These are phyloP conservation scores for Tauraco hartlaubi DNA, from an alignment of 2,797 vertebrate species.

Conservation along the genomic window DNA sequence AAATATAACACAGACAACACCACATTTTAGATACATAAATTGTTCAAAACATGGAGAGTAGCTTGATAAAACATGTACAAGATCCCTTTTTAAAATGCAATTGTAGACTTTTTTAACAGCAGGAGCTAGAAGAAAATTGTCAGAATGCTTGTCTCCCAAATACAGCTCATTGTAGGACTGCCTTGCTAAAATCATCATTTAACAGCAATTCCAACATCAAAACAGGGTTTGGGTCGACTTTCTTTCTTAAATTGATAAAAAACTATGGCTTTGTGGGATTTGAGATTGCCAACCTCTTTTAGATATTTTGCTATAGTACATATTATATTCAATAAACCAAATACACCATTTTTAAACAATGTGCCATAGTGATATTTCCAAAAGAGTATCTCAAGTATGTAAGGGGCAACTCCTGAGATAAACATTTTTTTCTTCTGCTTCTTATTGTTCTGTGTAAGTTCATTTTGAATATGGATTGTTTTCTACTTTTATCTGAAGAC, in stretches of 20 bases:
- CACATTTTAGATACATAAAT: slow-evolving; percentile 85
- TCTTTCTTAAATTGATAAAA: neutral
- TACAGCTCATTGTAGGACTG: slow-evolving; percentile 69
- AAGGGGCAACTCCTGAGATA: slow-evolving; percentile 66
- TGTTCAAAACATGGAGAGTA: slow-evolving; percentile 84
- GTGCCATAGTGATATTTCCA: slow-evolving; percentile 28
- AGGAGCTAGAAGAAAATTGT: slow-evolving; percentile 51
- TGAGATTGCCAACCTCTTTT: slow-evolving; percentile 45
- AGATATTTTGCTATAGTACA: neutral
- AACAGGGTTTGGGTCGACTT: slow-evolving; percentile 3
- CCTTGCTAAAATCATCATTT: slow-evolving; percentile 36
- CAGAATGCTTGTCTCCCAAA: slow-evolving; percentile 50
- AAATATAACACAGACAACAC: slow-evolving; percentile 85
- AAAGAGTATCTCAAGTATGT: slow-evolving; percentile 30
- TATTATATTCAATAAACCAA: slow-evolving; percentile 52
- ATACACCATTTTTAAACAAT: slow-evolving; percentile 48
- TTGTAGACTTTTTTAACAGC: slow-evolving; percentile 30
- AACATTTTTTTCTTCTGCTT: slow-evolving; percentile 57
- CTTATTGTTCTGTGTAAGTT: slow-evolving; percentile 63
- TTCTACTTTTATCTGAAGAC: slow-evolving; percentile 33
- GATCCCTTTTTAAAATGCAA: neutral
- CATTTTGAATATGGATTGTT: slow-evolving; percentile 38
- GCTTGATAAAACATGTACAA: slow-evolving; percentile 72
- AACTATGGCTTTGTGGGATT: slow-evolving; percentile 31
- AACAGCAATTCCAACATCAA: slow-evolving; percentile 35